phyloP scores from a whole-genome alignment of 2,888 invertebrate genomes.

The Flabesymbios commensalis region DNA sequence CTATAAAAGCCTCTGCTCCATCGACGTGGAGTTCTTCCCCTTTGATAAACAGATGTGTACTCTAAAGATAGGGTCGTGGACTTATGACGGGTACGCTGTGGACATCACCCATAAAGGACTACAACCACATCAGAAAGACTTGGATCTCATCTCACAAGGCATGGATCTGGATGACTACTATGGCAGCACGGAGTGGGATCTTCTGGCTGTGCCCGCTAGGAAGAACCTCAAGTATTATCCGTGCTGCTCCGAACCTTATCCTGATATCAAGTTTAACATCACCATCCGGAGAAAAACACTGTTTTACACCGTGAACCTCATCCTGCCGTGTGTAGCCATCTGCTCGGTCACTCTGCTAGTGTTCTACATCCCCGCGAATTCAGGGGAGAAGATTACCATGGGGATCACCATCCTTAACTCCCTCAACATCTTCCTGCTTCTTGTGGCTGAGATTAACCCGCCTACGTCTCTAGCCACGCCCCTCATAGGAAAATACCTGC shows the following conservation, averaged over 20 bases:
- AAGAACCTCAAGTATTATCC: conserved; percentile 66
- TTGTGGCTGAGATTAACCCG: conserved; percentile 98
- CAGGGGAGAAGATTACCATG: conserved; percentile 96
- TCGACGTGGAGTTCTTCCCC: conserved; percentile 64
- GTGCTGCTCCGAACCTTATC: conserved; percentile 60
- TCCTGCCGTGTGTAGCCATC: conserved; percentile 95
- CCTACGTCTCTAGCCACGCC: conserved; percentile 97
- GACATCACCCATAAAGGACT: conserved; percentile 37
- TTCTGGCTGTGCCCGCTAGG: conserved; percentile 68
- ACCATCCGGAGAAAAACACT: conserved; percentile 68
- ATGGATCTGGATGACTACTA: conserved; percentile 61
- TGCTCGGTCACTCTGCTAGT: conserved; percentile 94
- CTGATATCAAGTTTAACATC: conserved; percentile 63
- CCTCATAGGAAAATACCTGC: conserved; percentile 87
- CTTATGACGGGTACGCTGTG: conserved; percentile 60
- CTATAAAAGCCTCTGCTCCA: conserved; percentile 78
- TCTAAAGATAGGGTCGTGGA: conserved; percentile 93
- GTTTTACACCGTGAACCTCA: conserved; percentile 96
- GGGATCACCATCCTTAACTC: conserved; percentile 96
- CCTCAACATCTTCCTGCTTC: conserved; percentile 97
- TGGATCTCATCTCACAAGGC: conserved; percentile 43
- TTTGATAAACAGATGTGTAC: conserved; percentile 84
- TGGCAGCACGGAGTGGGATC: conserved; percentile 61
- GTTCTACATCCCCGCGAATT: conserved; percentile 96
- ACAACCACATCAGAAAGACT: conserved; percentile 11